These are phyloP conservation scores for Dasysyrphus tricinctus DNA, from an alignment of 2,888 invertebrate species.

Conservation along the genomic window DNA sequence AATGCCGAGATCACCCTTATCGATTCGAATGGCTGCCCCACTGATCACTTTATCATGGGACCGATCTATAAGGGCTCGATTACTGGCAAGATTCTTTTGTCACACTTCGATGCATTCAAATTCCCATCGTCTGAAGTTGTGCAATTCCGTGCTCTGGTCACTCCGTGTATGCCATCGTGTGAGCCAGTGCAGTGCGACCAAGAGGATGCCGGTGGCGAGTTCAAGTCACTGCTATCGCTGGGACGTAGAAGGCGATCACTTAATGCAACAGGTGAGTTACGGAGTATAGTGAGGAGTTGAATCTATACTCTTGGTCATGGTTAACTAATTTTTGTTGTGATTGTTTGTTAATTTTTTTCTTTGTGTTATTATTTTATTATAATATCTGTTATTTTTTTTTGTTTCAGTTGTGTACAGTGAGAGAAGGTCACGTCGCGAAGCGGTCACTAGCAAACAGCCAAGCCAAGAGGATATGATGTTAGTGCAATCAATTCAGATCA, in stretches of 20 bases:
- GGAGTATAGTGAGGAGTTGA: slow-evolving; percentile 40
- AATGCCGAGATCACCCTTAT: slow-evolving; percentile 96
- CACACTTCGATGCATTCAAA: slow-evolving; percentile 97
- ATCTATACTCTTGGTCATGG: slow-evolving; percentile 55
- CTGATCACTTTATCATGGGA: slow-evolving; percentile 97
- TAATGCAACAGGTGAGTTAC: slow-evolving; percentile 82
- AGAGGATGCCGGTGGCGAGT: slow-evolving; percentile 92
- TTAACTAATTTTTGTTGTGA: slow-evolving; percentile 52
- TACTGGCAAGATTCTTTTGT: slow-evolving; percentile 92
- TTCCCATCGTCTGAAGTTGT: slow-evolving; percentile 97
- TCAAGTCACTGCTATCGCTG: slow-evolving; percentile 92
- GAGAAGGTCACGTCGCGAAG: slow-evolving; percentile 79
- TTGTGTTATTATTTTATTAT: neutral
- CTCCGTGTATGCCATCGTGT: slow-evolving; percentile 96
- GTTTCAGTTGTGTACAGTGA: slow-evolving; percentile 66
- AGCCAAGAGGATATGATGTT: slow-evolving; percentile 92
- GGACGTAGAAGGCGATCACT: slow-evolving; percentile 91
- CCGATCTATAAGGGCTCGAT: slow-evolving; percentile 92
- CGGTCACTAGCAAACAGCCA: slow-evolving; percentile 77
- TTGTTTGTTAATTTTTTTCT: slow-evolving; percentile 37
- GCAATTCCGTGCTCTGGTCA: slow-evolving; percentile 97
- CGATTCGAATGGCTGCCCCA: slow-evolving; percentile 95
- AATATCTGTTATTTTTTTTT: slow-evolving; percentile 10
- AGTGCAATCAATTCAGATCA: slow-evolving; percentile 95
- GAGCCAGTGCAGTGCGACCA: slow-evolving; percentile 96